Base-by-base conservation (phyloP, 2,888 invertebrate species). In the Eretmocerus hayati region DNA sequence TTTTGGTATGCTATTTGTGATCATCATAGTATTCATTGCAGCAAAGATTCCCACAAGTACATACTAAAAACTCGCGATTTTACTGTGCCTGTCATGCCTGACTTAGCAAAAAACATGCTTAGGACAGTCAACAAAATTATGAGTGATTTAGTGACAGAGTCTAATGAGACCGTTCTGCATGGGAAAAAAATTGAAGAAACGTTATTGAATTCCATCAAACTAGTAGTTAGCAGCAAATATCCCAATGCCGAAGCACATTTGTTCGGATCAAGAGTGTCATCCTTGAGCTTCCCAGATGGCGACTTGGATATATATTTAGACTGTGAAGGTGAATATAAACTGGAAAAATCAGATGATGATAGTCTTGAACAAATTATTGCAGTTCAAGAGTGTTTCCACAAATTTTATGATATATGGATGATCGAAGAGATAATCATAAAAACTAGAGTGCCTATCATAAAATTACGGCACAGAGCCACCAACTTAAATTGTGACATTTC, bases 381-480 rank as follows among this genome's bases (percentile, higher is more conserved):
- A n/a, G 53, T 59, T 18, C 36, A 56, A 30, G 4, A 56, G n/a
- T 58, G 50, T 42, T 54, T 67, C 42, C 30, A 22, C 19, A 33
- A 52, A 4, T 20, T 42, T 41, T 43, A 45, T 59, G n/a, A 40
- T 42, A 23, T 48, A 63, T 62, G 62, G 56, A 57, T 66, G 46
- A 57, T 78, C 11, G 56, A 66, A 41, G 61, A 72, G 18, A 72
- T 78, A 54, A 36, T 63, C 32, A 64, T 72, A 3, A 62, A 69
- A 13, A 78, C 79, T 2, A 73, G 81, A 38, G 78, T 80, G 9
- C 83, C 83, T 0, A 80, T 83, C 49, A 72, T 83, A 16, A 77
- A 75, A 62, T 67, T 77, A 11, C 65, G 65, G 32, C 77, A 81
- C 56, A 59, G 59, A 37, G 45, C 58, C 4, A 75, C 77, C 1